Evolutionary conservation across 2,797 vertebrate species (phyloP).

Genomic region (Propithecus perrieri): DNA sequence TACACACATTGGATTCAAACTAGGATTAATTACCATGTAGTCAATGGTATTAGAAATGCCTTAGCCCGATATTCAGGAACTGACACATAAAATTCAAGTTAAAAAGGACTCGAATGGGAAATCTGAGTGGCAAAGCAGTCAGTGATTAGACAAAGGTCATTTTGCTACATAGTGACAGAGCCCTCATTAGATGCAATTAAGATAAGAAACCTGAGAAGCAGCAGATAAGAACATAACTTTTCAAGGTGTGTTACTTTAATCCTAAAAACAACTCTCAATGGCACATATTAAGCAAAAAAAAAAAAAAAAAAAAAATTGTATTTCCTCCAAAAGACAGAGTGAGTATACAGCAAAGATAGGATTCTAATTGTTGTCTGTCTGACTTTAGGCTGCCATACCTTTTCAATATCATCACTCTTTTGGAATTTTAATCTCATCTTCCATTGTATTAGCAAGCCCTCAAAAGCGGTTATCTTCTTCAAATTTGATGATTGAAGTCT

Average conservation of each 20-base stretch:
- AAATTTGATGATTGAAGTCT: neutral
- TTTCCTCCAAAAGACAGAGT: neutral
- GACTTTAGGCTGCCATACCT: neutral
- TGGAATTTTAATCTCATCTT: neutral
- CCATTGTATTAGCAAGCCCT: neutral
- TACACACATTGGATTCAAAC: slow-evolving; percentile 43
- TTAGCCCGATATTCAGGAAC: slow-evolving; percentile 19
- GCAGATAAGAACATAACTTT: neutral
- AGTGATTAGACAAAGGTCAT: neutral
- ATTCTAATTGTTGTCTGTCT: neutral
- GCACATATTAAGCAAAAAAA: neutral
- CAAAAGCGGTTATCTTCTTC: neutral
- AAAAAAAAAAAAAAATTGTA: neutral
- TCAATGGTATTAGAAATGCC: slow-evolving; percentile 34
- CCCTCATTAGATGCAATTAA: neutral
- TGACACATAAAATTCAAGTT: neutral
- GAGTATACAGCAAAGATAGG: neutral
- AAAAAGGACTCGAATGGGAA: neutral
- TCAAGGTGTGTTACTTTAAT: neutral
- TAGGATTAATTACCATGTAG: slow-evolving; percentile 59
- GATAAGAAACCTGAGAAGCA: neutral
- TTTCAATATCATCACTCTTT: neutral
- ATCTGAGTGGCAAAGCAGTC: neutral
- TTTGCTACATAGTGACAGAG: neutral
- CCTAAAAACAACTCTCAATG: neutral